Evolutionary conservation across 2,888 invertebrate species (phyloP), one percentile per base, ranked within the genome.

Genomic region (Tupiocoris notatus): DNA sequence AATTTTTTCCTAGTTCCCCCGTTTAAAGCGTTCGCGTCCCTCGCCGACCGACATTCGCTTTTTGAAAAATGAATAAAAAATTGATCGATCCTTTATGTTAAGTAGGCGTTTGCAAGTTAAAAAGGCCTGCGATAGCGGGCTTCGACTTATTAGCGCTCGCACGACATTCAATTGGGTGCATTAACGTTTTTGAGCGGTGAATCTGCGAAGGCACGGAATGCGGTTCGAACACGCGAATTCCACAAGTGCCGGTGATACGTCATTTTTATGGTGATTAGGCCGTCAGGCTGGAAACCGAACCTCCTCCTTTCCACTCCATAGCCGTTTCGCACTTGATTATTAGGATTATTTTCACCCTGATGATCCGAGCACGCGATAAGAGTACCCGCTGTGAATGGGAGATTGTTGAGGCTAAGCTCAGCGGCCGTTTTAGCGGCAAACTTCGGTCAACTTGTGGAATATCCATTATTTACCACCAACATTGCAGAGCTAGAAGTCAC

Each of bases 171-270:
- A 39, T 39, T 39, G 39, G 39, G 39, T 12, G 39, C 39, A 39
- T 39, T 39, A 39, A 7, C 39, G 39, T 39, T 39, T 39, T 39
- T 39, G 39, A 39, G 12, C 39, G 39, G 39, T 39, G 39, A 39
- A 39, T 39, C 39, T 39, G 39, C 39, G 39, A 39, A 39, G 39
- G 39, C 39, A 39, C 39, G 39, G 39, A 39, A 39, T 39, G 39
- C 39, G 39, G 39, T 12, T 39, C 6, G 39, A 39, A 57, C 67
- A 67, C 67, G 67, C 67, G 21, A 67, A 39, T 67, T 67, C 67
- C 57, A 20, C 57, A 67, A 67, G n/a, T 57, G 67, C 54, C n/a
- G 67, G 67, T 67, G 22, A 67, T 67, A 56, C 21, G 56, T 67
- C 67, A 67, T 39, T 39, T 39, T 39, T 39, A 39, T 39, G 39